Evolutionary conservation across 2,888 invertebrate genomes (phyloP), one percentile per base, ranked within the genome.

Genomic region (Nemapogon koenigi): DNA sequence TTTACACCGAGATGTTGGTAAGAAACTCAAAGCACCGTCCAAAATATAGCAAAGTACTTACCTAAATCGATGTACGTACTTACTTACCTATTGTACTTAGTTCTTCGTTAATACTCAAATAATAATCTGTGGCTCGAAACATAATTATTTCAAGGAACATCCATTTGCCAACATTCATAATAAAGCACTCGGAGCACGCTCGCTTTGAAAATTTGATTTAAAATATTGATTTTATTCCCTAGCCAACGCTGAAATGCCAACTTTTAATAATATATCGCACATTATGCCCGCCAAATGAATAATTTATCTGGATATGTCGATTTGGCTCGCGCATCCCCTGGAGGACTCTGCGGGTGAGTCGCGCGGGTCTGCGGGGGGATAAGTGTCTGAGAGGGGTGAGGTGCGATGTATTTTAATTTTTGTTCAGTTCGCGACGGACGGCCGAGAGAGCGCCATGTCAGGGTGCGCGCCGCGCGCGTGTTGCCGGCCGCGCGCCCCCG

Each of bases 401-500:
- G 49, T 56, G 54, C 63, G 62, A 7, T 28, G 16, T 16, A 16
- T n/a, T 15, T 16, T 8, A n/a, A n/a, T n/a, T n/a, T n/a, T 31
- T 10, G 6, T 22, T 57, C 75, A 76, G 76, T 78, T 68, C 66
- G 73, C 73, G 69, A 61, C 66, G 62, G 68, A 72, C 73, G 72
- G 75, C 72, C 70, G 72, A 75, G 69, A 70, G 63, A 78, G 76
- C 79, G 71, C 68, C 52, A 75, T 78, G 75, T 63, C 78, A 50
- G 67, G 68, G 64, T 75, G 72, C 62, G 72, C 73, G 71, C 73
- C 75, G 71, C 76, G 75, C 68, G 73, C 68, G 47, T 76, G 76
- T 64, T 75, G 76, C 62, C 71, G 73, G 69, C 71, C 73, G 71
- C 78, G 78, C 73, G 73, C 81, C 69, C 88, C 89, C 55, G 87